A percentile compares a stretch with the other conserved stretches of the same genome.
Evolutionary conservation across 2,113 vertebrate genomes (phyloP).

Genomic region (Callipepla squamata): DNA sequence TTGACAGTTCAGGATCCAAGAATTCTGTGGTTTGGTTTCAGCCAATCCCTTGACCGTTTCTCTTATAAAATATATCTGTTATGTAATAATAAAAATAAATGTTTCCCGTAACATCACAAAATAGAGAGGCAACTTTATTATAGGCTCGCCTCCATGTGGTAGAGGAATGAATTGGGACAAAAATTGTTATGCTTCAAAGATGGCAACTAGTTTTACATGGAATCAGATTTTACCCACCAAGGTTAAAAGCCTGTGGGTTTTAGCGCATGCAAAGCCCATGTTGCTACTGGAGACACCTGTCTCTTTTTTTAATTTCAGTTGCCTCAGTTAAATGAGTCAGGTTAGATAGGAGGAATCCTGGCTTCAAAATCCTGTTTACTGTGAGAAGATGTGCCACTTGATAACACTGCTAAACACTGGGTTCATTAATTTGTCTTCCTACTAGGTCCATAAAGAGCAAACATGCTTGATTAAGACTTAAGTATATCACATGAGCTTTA

Average conservation of each 20-base stretch:
- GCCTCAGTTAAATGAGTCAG: background rate
- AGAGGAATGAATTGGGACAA: background rate
- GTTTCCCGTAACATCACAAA: background rate
- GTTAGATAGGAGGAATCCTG: slow-evolving; percentile 5
- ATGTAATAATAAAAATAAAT: background rate
- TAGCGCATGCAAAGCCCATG: background rate
- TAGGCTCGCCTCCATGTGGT: background rate
- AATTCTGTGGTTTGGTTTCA: background rate
- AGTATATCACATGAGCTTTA: slow-evolving; percentile 11
- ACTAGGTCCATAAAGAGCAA: slow-evolving; percentile 5
- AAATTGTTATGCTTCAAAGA: background rate
- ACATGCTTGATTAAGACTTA: background rate
- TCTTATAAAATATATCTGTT: background rate
- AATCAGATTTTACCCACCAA: background rate
- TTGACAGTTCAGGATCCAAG: background rate
- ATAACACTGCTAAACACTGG: background rate
- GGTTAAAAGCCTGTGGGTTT: background rate
- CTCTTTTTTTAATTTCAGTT: background rate
- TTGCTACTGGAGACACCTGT: background rate
- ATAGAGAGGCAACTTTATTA: background rate
- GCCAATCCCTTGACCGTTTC: background rate
- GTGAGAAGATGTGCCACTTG: slow-evolving; percentile 6
- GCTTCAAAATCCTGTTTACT: slow-evolving; percentile 47
- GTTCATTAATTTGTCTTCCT: slow-evolving; percentile 4
- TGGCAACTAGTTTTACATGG: background rate